Percentiles rank a stretch among this genome's conserved stretches.
Evolutionary conservation across 2,797 vertebrate genomes (phyloP).

Genomic region (Fistularia tabacaria): DNA sequence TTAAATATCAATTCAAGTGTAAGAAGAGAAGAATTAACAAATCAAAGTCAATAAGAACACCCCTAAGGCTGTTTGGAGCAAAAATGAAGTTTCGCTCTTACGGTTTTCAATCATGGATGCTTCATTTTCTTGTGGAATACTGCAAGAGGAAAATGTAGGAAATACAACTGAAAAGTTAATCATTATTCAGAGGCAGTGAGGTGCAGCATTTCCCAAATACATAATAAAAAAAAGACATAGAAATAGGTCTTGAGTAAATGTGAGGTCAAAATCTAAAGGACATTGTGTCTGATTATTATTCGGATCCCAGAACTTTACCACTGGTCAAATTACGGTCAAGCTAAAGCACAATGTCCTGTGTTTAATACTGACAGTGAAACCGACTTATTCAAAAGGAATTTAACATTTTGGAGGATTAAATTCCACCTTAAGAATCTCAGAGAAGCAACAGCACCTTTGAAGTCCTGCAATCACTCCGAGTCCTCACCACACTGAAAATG

Average conservation of each 20-base stretch:
- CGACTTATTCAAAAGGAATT: conserved; percentile 5
- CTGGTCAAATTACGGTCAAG: conserved; percentile 2
- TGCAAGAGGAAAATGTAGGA: conserved; percentile 26
- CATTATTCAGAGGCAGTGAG: conserved; percentile 46
- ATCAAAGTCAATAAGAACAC: conserved; percentile 48
- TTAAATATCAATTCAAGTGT: conserved; percentile 69
- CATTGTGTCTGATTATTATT: conserved; percentile 11
- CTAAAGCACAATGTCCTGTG: conserved; percentile 3
- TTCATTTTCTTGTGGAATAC: conserved; percentile 11
- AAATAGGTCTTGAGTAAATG: conserved; percentile 22
- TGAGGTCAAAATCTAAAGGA: conserved; percentile 11
- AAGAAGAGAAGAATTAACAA: conserved; percentile 52
- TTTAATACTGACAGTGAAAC: conserved; percentile 10
- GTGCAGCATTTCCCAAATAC: conserved; percentile 33
- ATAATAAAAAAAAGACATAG: conserved; percentile 31
- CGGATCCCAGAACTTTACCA: not conserved
- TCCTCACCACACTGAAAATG: conserved; percentile 23
- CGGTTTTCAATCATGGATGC: conserved; percentile 10
- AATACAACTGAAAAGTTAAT: conserved; percentile 8
- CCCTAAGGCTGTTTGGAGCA: conserved; percentile 58
- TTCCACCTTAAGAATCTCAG: no score
- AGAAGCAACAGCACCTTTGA: conserved; percentile 26
- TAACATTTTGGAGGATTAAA: conserved; percentile 4
- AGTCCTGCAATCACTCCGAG: conserved; percentile 17
- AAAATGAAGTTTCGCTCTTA: conserved; percentile 42